These are phyloP conservation scores for Paelopatides confundens DNA, from an alignment of 53 echinoderm and acorn worm genomes.

Conservation along the genomic window DNA sequence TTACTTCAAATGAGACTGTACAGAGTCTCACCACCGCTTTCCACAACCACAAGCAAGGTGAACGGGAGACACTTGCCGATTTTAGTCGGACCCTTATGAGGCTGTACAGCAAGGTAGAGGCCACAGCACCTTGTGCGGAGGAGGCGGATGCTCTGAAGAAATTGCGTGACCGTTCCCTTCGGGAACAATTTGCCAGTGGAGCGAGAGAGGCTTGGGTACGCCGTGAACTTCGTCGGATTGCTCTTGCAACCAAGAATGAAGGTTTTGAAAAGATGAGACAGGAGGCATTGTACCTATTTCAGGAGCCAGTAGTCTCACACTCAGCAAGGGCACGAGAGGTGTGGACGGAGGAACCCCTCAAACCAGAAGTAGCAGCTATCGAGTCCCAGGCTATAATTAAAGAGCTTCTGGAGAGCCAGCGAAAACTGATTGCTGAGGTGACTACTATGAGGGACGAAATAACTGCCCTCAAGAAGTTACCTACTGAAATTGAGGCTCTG, in stretches of 20 bases:
- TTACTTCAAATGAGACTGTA: background rate
- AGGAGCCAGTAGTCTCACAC: background rate
- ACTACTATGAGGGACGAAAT: background rate
- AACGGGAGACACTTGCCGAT: conserved; percentile 1
- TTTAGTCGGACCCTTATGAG: background rate
- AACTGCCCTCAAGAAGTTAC: background rate
- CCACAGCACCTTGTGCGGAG: background rate
- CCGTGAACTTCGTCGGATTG: conserved; percentile 57
- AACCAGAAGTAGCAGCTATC: background rate
- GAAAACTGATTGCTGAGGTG: background rate
- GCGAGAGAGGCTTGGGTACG: conserved; percentile 57
- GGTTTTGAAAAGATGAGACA: conserved; percentile 55
- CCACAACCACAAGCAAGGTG: background rate
- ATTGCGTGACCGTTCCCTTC: background rate
- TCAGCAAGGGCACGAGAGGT: background rate
- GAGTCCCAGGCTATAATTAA: background rate
- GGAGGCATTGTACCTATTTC: conserved; percentile 43
- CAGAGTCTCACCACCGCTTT: conserved; percentile 4
- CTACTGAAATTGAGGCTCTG: background rate
- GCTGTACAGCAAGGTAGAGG: background rate
- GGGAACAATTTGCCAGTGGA: conserved; percentile 56
- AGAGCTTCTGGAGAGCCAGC: background rate
- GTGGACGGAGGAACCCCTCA: background rate
- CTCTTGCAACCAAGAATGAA: conserved; percentile 2
- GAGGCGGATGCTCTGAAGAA: background rate